Conservation (phyloP, 2,113 vertebrate species). For the Siniperca knerii region DNA sequence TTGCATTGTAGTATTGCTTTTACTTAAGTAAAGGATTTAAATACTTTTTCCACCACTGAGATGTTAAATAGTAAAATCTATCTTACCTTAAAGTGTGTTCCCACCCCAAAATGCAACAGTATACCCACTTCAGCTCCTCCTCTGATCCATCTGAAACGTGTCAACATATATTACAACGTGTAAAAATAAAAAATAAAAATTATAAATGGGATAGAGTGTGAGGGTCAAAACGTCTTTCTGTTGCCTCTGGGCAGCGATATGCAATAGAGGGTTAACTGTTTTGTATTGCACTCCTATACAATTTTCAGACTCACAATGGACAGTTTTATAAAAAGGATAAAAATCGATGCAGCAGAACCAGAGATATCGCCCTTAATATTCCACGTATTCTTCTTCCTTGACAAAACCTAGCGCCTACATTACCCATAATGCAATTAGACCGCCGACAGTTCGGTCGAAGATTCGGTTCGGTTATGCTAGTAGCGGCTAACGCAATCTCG, state of each 20-base stretch:
- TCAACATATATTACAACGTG: background rate
- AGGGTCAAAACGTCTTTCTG: no score
- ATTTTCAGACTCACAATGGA: no score
- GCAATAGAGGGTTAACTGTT: no score
- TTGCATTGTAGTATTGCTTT: background rate
- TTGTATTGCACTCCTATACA: no score
- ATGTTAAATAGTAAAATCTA: background rate
- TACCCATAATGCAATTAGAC: slow-evolving; percentile 31
- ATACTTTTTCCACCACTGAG: background rate
- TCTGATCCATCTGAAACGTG: background rate
- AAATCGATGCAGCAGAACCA: background rate
- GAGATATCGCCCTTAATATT: background rate
- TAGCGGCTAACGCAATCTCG: slow-evolving; percentile 3
- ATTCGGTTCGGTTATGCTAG: slow-evolving; percentile 36
- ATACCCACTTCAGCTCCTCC: background rate
- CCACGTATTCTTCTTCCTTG: background rate
- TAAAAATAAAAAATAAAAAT: background rate
- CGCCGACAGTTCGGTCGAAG: background rate
- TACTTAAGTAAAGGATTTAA: background rate
- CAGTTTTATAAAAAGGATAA: background rate
- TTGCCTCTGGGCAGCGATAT: no score
- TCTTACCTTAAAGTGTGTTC: background rate
- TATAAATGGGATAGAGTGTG: no score
- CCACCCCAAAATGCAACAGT: background rate
- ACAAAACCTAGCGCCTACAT: slow-evolving; percentile 2